Percentiles rank a stretch among this genome's conserved stretches.
Conservation (phyloP, 2,797 vertebrate species). For the Gadopsis bispinosus region DNA sequence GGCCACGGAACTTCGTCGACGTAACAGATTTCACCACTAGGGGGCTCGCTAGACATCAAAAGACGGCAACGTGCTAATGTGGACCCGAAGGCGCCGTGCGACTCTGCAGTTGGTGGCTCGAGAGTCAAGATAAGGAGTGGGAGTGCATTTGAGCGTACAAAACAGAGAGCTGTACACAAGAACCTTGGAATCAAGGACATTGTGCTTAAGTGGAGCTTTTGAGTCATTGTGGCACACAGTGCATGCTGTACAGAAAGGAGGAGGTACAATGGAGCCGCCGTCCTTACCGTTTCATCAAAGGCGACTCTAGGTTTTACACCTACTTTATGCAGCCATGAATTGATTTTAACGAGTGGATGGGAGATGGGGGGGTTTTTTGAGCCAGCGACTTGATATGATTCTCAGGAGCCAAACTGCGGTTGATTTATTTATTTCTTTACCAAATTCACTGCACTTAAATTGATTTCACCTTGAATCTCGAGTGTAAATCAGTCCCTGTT, state of each 20-base stretch:
- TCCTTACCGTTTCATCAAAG: constrained; percentile 2
- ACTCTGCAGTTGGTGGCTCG: constrained; percentile 62
- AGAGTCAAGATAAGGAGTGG: constrained; percentile 61
- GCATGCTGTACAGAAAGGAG: neutral
- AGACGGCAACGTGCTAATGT: constrained; percentile 63
- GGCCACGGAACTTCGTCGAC: constrained; percentile 10
- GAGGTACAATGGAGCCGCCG: neutral
- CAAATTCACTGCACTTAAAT: constrained; percentile 54
- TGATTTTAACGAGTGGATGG: constrained; percentile 14
- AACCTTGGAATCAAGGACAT: constrained; percentile 50
- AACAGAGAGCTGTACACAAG: constrained; percentile 38
- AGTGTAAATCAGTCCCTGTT: constrained; percentile 15
- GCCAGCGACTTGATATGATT: constrained; percentile 37
- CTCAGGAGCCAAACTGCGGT: constrained; percentile 20
- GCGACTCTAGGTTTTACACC: neutral
- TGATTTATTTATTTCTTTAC: constrained; percentile 9
- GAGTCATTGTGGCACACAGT: neutral
- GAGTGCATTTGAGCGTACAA: constrained; percentile 34
- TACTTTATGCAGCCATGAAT: neutral
- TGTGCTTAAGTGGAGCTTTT: constrained; percentile 13
- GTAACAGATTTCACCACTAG: constrained; percentile 58
- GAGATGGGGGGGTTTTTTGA: constrained; percentile 12
- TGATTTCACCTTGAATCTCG: constrained; percentile 37
- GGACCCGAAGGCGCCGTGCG: constrained; percentile 56
- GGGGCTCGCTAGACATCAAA: constrained; percentile 74